These are phyloP conservation scores for Campopleginae sp. DNA, from an alignment of 2,888 invertebrate genomes.

Conservation along the genomic window DNA sequence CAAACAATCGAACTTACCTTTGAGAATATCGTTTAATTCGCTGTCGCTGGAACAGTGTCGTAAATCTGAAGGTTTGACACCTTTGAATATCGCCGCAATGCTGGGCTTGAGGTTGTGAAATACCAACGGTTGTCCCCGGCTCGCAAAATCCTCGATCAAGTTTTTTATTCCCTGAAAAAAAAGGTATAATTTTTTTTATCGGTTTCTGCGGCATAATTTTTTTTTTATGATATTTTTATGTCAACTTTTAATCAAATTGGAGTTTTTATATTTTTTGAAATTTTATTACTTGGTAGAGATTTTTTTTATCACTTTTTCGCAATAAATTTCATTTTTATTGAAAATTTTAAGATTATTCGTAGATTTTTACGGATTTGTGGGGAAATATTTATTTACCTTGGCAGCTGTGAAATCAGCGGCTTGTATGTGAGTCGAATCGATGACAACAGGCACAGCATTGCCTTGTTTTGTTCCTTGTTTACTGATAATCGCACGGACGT, in stretches of 20 bases:
- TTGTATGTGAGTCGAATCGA: constrained; percentile 88
- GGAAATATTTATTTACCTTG: constrained; percentile 83
- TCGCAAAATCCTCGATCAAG: constrained; percentile 86
- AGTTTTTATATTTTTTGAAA: too few relatives aligned
- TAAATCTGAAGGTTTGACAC: constrained; percentile 86
- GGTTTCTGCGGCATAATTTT: neutral
- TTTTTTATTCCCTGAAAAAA: constrained; percentile 87
- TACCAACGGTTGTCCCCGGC: constrained; percentile 86
- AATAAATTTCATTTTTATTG: neutral
- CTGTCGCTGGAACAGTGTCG: constrained; percentile 85
- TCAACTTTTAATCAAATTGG: too few relatives aligned
- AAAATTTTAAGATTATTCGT: neutral
- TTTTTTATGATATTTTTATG: too few relatives aligned
- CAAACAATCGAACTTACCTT: constrained; percentile 79
- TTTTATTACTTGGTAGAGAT: neutral
- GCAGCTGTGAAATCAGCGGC: constrained; percentile 89
- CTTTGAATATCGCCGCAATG: constrained; percentile 86
- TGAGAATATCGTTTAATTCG: constrained; percentile 86
- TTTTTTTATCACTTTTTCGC: neutral
- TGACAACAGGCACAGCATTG: constrained; percentile 86
- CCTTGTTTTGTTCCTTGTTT: constrained; percentile 88
- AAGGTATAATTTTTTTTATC: neutral
- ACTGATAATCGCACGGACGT: constrained; percentile 89
- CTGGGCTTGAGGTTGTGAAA: constrained; percentile 87
- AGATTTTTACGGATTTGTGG: neutral